Evolutionary conservation across 1,140 invertebrate genomes (phyloP).

Genomic region (Aporrectodea caliginosa): DNA sequence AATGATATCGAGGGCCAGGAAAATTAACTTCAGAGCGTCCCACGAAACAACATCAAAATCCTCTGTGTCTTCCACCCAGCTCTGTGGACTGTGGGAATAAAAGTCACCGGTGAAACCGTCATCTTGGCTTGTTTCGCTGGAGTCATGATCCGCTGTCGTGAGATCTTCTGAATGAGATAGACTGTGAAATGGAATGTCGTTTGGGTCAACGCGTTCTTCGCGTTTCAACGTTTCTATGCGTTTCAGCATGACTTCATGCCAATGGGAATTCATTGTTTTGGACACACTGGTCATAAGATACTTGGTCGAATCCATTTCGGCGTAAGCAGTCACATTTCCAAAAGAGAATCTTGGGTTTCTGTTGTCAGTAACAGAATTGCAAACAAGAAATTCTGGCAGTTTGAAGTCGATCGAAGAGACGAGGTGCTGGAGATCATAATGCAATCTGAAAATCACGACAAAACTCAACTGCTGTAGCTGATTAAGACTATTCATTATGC

Average conservation of each 20-base stretch:
- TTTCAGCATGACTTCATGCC: neutral
- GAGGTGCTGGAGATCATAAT: neutral
- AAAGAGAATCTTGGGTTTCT: neutral
- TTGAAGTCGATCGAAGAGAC: neutral
- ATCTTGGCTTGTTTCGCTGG: no score
- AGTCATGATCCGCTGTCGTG: no score
- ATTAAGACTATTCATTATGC: no score
- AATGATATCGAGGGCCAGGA: neutral
- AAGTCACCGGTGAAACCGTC: no score
- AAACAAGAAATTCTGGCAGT: neutral
- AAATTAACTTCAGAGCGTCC: neutral
- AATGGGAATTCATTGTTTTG: neutral
- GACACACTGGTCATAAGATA: neutral
- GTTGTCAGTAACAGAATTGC: neutral
- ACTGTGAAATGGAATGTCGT: no score
- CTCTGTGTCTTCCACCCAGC: no score
- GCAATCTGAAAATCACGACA: neutral
- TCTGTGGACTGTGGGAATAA: no score
- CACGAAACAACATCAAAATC: neutral
- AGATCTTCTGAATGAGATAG: no score
- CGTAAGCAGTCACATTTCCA: neutral
- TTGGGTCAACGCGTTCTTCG: neutral
- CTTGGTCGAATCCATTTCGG: neutral
- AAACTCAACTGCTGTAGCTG: no score
- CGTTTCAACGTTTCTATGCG: neutral